phyloP scores from a whole-genome alignment of 2,797 vertebrate genomes.

The Kryptolebias ocellatus region DNA sequence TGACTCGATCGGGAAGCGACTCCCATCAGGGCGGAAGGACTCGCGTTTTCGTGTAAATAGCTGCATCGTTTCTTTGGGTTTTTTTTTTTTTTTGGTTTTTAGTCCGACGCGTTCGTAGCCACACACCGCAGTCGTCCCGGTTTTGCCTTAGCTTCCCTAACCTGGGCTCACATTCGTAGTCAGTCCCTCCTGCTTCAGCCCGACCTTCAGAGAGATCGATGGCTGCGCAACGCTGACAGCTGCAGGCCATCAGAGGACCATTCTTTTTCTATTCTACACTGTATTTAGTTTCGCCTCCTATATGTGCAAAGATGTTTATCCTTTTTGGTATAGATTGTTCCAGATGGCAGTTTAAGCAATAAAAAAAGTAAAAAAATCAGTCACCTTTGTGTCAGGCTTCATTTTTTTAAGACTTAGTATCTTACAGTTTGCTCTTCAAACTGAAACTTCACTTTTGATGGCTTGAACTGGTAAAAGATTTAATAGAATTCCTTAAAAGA shows the following conservation, averaged over 20 bases:
- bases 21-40: constrained; percentile 42
- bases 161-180: constrained; percentile 81
- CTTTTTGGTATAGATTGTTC: constrained; percentile 97
- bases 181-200: constrained; percentile 81
- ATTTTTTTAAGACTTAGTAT: constrained; percentile 6
- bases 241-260: constrained; percentile 90
- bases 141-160: constrained; percentile 89
- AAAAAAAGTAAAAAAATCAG: constrained; percentile 79
- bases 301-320: constrained; percentile 93
- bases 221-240: constrained; percentile 80
- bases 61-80: constrained; percentile 17
- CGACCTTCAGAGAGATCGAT: constrained; percentile 78
- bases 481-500: not conserved
- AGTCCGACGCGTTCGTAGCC: constrained; percentile 68
- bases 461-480: not conserved
- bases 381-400: constrained; percentile 16
- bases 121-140: constrained; percentile 82
- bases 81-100: constrained; percentile 39
- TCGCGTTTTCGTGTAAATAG: constrained; percentile 71
- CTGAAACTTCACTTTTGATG: not conserved
- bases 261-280: constrained; percentile 91
- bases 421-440: not conserved
- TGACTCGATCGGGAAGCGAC: constrained; percentile 41
- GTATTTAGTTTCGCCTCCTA: constrained; percentile 89
- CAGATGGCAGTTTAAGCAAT: constrained; percentile 95